phyloP scores from a whole-genome alignment of 2,113 vertebrate genomes.

The Corvus moneduloides region DNA sequence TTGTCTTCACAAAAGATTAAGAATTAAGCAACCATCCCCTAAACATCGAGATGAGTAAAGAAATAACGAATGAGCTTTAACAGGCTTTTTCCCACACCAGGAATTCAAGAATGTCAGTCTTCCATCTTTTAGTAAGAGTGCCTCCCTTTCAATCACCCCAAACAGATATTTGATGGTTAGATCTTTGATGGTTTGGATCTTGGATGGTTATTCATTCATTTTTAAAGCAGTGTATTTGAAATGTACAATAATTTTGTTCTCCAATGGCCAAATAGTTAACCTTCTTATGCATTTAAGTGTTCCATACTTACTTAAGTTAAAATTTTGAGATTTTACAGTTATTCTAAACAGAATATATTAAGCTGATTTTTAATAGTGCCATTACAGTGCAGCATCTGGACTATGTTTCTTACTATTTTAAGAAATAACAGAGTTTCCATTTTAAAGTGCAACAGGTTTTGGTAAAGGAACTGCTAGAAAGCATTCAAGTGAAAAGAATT shows the following conservation, averaged over 20 bases:
- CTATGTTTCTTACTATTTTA: neutral
- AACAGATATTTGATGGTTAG: neutral
- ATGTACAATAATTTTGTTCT: neutral
- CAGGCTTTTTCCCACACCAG: neutral
- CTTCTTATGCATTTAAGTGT: neutral
- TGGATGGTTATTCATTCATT: neutral
- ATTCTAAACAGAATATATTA: neutral
- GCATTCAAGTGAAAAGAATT: neutral
- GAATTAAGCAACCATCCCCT: neutral
- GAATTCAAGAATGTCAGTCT: neutral
- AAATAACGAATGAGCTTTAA: neutral
- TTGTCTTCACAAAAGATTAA: neutral
- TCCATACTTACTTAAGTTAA: neutral
- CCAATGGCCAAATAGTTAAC: neutral
- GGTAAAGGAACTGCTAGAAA: neutral
- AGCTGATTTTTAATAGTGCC: neutral
- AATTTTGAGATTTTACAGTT: neutral
- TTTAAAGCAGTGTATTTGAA: neutral
- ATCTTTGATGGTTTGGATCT: neutral
- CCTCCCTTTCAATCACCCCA: neutral
- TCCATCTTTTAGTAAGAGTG: neutral
- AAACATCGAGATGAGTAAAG: neutral
- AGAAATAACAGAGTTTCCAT: neutral
- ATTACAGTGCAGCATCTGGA: neutral
- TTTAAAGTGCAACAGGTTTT: constrained; percentile 19